Conservation (phyloP, 2,113 vertebrate genomes). For the Mirounga angustirostris region DNA sequence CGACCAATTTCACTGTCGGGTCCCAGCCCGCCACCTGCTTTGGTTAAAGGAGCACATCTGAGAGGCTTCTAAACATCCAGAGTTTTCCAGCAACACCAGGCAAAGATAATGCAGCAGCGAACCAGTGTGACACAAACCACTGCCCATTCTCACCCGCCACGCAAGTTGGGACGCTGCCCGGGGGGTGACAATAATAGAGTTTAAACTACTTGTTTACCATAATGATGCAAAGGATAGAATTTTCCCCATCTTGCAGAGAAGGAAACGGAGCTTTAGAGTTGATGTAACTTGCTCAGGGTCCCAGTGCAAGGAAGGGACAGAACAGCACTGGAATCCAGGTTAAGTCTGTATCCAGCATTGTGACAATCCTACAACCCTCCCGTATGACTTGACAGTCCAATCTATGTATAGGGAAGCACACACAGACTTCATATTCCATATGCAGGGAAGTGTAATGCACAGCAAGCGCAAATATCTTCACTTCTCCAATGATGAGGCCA, state of each 20-base stretch:
- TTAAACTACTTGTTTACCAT: background rate
- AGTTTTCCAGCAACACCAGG: background rate
- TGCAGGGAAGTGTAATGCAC: rapidly evolving
- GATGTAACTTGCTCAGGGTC: background rate
- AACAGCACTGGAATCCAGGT: rapidly evolving
- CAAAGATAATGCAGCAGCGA: rapidly evolving
- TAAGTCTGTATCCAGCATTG: background rate
- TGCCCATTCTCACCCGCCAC: rapidly evolving
- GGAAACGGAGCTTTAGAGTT: no score
- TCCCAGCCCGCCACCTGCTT: background rate
- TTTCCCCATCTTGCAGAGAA: background rate
- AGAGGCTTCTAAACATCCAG: background rate
- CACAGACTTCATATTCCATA: rapidly evolving
- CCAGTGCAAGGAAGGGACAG: background rate
- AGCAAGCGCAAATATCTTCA: background rate
- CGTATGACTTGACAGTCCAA: rapidly evolving
- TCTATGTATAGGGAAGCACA: rapidly evolving
- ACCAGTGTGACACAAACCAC: background rate
- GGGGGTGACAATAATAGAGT: background rate
- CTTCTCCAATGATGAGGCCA: background rate
- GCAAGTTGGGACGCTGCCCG: rapidly evolving
- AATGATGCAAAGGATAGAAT: background rate
- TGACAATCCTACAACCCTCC: background rate
- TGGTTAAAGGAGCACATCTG: background rate
- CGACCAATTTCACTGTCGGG: rapidly evolving